These are phyloP conservation scores for Allolobophora icterica DNA, from an alignment of 2,888 invertebrate genomes.

Conservation along the genomic window DNA sequence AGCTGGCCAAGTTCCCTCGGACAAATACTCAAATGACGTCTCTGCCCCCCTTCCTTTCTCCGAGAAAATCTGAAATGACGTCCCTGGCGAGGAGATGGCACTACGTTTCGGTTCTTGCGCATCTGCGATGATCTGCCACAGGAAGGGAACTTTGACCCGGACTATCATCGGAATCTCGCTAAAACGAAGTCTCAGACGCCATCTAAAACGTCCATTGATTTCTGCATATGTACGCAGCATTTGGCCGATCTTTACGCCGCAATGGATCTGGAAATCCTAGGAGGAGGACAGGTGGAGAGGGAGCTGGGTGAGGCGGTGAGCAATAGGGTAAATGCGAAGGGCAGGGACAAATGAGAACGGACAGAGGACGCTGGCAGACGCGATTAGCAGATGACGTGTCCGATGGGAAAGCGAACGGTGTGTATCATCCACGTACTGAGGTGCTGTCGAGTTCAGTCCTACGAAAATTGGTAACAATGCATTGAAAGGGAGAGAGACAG, in stretches of 20 bases:
- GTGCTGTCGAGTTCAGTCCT: not conserved
- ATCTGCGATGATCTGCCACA: too few species aligned
- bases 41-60: too few species aligned
- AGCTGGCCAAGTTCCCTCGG: too few species aligned
- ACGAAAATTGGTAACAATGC: not conserved
- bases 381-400: conserved; percentile 12
- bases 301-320: too few species aligned
- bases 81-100: too few species aligned
- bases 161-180: too few species aligned
- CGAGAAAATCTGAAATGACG: too few species aligned
- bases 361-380: not conserved
- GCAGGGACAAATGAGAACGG: not conserved
- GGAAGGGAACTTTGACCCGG: too few species aligned
- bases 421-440: not conserved
- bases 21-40: too few species aligned
- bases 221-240: not conserved
- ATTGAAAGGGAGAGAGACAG: not conserved
- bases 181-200: too few species aligned
- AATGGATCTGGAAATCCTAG: not conserved
- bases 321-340: not conserved
- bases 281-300: not conserved
- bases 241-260: not conserved
- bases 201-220: not conserved
- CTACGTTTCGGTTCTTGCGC: too few species aligned
- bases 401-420: not conserved